Evolutionary conservation across 1,140 invertebrate genomes (phyloP).

Genomic region (Neuroterus valhalla): DNA sequence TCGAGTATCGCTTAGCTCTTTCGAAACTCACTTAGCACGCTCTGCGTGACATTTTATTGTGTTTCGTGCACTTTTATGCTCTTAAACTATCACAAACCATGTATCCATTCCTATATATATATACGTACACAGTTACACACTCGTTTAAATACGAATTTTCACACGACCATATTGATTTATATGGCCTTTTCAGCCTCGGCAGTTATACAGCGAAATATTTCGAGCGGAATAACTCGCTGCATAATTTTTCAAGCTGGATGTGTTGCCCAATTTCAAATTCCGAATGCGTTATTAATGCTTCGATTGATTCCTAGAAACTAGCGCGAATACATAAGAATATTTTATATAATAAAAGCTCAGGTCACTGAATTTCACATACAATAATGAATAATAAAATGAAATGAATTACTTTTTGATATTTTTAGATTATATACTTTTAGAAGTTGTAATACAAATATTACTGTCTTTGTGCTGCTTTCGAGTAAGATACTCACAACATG

Average conservation of each 20-base stretch:
- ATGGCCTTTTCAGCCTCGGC: constrained; percentile 45
- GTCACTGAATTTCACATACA: too few relatives aligned
- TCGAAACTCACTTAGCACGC: constrained; percentile 20
- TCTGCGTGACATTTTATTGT: constrained; percentile 51
- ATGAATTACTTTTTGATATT: too few relatives aligned
- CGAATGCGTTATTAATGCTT: neutral
- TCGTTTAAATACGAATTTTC: constrained; percentile 55
- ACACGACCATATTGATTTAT: constrained; percentile 62
- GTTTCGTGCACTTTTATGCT: constrained; percentile 44
- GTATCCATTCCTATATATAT: constrained; percentile 34
- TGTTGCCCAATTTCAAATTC: neutral
- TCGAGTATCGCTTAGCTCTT: neutral
- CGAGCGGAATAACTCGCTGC: constrained; percentile 34
- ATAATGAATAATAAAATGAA: too few relatives aligned
- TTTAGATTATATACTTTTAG: too few relatives aligned
- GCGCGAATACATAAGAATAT: too few relatives aligned
- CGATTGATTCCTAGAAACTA: neutral
- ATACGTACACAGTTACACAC: constrained; percentile 13
- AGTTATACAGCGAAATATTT: constrained; percentile 47
- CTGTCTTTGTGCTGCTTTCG: neutral
- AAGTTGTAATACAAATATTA: too few relatives aligned
- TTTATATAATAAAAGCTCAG: too few relatives aligned
- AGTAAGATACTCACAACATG: neutral
- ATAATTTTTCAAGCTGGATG: constrained; percentile 29
- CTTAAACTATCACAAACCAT: neutral